Conservation (phyloP, 2,113 vertebrate genomes). For the Platycercus adscitus region DNA sequence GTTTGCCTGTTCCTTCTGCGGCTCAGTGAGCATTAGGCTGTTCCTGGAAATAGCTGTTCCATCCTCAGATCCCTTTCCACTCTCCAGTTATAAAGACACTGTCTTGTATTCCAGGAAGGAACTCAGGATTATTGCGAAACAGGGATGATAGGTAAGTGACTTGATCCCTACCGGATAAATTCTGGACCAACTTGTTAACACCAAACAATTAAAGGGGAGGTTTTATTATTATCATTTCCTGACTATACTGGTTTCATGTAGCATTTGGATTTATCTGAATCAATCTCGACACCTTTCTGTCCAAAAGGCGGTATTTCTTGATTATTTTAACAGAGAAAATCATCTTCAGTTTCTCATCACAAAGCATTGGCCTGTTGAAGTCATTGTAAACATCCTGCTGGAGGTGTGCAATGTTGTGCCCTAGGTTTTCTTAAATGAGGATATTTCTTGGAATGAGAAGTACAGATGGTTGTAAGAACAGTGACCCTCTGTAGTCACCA, state of each 20-base stretch:
- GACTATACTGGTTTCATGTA: neutral
- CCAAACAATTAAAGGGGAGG: conserved; percentile 56
- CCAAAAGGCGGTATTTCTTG: neutral
- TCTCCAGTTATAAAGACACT: conserved; percentile 73
- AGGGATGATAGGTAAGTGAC: conserved; percentile 74
- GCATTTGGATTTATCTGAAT: neutral
- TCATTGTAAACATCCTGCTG: neutral
- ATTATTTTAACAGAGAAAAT: neutral
- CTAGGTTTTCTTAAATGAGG: neutral
- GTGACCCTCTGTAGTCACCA: neutral
- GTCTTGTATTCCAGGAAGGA: conserved; percentile 80
- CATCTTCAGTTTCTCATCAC: neutral
- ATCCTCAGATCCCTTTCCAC: conserved; percentile 43
- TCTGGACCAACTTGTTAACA: conserved; percentile 40
- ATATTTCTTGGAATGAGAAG: neutral
- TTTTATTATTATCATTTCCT: neutral
- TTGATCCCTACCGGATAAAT: conserved; percentile 40
- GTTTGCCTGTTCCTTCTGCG: neutral
- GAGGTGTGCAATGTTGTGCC: neutral
- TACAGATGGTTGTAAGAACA: neutral
- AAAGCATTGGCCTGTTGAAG: neutral
- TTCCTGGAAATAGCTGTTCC: conserved; percentile 34
- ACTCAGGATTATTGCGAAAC: conserved; percentile 76
- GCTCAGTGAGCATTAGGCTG: conserved; percentile 13
- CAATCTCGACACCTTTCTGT: neutral